Percentiles rank a stretch among this genome's conserved stretches.
Conservation (phyloP, 2,888 invertebrate species). For the Lottia gigantea region DNA sequence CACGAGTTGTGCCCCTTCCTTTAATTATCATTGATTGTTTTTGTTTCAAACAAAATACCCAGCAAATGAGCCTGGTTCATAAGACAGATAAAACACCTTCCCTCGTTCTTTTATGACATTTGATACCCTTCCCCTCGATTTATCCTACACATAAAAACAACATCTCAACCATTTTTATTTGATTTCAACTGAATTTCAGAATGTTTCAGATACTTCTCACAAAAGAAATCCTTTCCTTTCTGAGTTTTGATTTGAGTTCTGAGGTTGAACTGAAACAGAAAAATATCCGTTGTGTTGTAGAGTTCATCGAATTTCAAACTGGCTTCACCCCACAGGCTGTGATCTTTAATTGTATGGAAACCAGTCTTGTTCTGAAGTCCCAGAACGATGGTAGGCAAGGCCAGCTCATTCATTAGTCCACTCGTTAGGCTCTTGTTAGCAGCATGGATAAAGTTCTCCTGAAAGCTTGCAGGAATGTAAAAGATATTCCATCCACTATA, state of each 20-base stretch:
- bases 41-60: no score
- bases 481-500: not conserved
- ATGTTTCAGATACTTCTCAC: not conserved
- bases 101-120: no score
- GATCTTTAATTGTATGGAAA: not conserved
- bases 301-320: not conserved
- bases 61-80: no score
- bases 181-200: not conserved
- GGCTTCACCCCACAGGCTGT: not conserved
- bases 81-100: no score
- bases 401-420: constrained; percentile 6
- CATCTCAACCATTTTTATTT: no score
- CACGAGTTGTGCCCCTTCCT: no score
- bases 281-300: not conserved
- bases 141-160: no score
- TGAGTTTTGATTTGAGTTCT: not conserved
- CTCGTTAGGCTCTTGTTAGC: not conserved
- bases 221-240: not conserved
- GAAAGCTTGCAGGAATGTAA: not conserved
- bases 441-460: constrained; percentile 2
- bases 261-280: not conserved
- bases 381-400: not conserved
- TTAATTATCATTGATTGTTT: no score
- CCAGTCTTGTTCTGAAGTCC: not conserved
- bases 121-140: no score